Evolutionary conservation across 2,888 invertebrate species (phyloP).

Genomic region (Euphydryas editha): DNA sequence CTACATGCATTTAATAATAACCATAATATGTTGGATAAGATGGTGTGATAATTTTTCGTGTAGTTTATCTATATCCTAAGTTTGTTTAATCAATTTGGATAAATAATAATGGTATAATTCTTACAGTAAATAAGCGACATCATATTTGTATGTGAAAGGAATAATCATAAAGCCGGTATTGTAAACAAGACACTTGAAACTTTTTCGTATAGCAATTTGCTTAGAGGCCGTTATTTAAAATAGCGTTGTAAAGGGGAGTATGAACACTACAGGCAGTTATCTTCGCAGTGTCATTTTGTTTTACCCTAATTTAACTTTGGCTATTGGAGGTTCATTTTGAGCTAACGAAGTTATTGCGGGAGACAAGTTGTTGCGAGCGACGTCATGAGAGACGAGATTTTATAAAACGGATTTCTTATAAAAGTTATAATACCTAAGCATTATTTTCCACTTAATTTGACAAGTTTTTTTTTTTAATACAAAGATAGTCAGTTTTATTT

Average conservation of each 20-base stretch:
- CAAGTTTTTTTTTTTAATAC: not conserved
- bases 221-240: conserved; percentile 47
- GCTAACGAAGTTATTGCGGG: conserved; percentile 69
- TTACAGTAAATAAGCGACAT: not conserved
- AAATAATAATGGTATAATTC: not conserved
- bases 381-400: conserved; percentile 30
- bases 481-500: too few species aligned
- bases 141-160: not conserved
- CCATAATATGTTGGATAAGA: too few species aligned
- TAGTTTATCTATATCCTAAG: too few species aligned
- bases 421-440: not conserved
- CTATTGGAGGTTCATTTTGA: conserved; percentile 72
- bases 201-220: conserved; percentile 29
- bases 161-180: not conserved
- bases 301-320: conserved; percentile 77
- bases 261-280: conserved; percentile 50
- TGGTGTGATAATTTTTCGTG: too few species aligned
- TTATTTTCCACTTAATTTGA: not conserved
- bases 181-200: conserved; percentile 29
- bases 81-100: too few species aligned
- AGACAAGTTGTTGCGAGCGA: conserved; percentile 54
- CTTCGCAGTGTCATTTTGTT: conserved; percentile 63
- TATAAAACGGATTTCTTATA: not conserved
- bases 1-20: too few species aligned
- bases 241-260: conserved; percentile 45